Base-by-base conservation (phyloP, 2,888 invertebrate species). In the Elegia similella region DNA sequence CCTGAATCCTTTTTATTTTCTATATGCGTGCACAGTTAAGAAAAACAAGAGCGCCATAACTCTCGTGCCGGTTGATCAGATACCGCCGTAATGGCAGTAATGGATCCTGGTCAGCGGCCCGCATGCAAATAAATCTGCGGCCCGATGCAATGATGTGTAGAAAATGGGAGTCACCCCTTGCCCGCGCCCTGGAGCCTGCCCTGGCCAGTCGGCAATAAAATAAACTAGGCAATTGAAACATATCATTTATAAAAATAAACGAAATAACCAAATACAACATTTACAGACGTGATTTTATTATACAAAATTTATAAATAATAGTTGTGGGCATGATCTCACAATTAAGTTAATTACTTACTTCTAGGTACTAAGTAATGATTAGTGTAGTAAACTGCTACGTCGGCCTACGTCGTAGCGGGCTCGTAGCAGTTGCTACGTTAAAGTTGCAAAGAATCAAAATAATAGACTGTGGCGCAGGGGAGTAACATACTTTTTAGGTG, bases 121-220 rank as follows among this genome's bases (percentile, higher is more conserved):
- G 90, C 92, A 92, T 91, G 92, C 92, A 91, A 92, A 92, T 92
- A 92, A 92, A 92, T 92, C 92, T 88, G 86, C 84, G 85, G 80
- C 82, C 88, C 86, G 79, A 91, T 90, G 92, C 92, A 92, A 91
- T 92, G 91, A 92, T 91, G 91, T 92, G 92, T 91, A 88, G 88
- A 90, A 85, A 92, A 92, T 92, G 88, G 87, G 78, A 73, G 80
- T 81, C 83, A 86, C 83, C 86, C 86, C 78, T 86, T 83, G 78
- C 83, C 74, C 60, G 63, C 61, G 62, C 61, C 67, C 60, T 59
- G 38, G 2, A 15, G 15, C 32, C 46, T 44, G 42, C 38, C 23
- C 55, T 42, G 42, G 48, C 23, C 29, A 15, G n/a, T 34, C 32
- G 43, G 16, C 53, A 16, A 42, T 48, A 30, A 38, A 56, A 56